These are phyloP conservation scores for Porites divaricata DNA, from an alignment of 92 coral and sea anemone genomes.

Conservation along the genomic window DNA sequence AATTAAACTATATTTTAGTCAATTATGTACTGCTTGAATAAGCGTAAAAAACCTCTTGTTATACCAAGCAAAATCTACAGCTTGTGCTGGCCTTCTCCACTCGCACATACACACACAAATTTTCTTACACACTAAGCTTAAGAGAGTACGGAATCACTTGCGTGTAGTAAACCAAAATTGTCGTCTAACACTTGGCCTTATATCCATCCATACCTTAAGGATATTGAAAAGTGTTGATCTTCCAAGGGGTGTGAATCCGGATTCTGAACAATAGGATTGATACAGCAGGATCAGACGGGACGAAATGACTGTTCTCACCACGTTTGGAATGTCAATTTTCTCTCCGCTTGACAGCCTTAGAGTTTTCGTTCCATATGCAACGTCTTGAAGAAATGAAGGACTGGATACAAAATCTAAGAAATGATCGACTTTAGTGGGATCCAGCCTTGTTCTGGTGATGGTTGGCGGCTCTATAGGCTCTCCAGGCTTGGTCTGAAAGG, in stretches of 20 bases:
- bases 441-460: conserved; percentile 33
- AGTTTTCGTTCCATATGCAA: conserved; percentile 52
- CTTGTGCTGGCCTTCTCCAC: neutral
- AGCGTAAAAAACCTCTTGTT: neutral
- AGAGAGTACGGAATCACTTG: too few relatives aligned
- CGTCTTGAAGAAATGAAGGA: conserved; percentile 49
- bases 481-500: conserved; percentile 32
- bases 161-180: neutral
- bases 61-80: conserved; percentile 1
- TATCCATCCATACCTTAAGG: conserved; percentile 11
- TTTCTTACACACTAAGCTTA: neutral
- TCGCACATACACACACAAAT: too few relatives aligned
- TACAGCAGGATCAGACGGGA: conserved; percentile 39
- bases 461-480: conserved; percentile 38
- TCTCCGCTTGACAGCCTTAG: conserved; percentile 40
- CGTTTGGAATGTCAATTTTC: conserved; percentile 46
- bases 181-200: too few relatives aligned
- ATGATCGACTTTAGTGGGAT: conserved; percentile 47
- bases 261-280: conserved; percentile 1
- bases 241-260: neutral
- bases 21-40: neutral
- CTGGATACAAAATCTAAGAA: conserved; percentile 50
- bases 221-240: neutral
- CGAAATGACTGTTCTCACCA: conserved; percentile 47
- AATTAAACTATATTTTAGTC: neutral